Percentiles rank a stretch among this genome's conserved stretches.
phyloP scores from a whole-genome alignment of 2,888 invertebrate species.

The Gari tellinella region DNA sequence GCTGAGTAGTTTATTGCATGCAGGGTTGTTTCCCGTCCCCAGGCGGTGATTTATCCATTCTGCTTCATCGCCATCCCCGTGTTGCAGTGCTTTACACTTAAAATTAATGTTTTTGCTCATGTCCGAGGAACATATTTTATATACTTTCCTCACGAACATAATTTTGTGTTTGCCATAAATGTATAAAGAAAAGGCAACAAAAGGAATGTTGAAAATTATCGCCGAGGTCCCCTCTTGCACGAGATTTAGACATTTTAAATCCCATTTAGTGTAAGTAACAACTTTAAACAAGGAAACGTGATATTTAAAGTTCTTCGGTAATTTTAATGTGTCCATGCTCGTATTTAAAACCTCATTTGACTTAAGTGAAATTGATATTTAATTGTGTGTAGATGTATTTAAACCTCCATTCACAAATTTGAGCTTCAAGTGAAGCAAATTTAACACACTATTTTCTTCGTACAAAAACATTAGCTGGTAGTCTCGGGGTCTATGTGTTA shows the following conservation, averaged over 20 bases:
- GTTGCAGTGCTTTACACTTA: conserved; percentile 29
- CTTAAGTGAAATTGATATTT: conserved; percentile 36
- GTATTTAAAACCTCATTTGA: conserved; percentile 44
- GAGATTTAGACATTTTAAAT: conserved; percentile 42
- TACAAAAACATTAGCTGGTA: conserved; percentile 31
- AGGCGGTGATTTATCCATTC: conserved; percentile 33
- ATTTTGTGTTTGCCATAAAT: conserved; percentile 15
- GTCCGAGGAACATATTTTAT: conserved; percentile 33
- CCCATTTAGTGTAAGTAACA: conserved; percentile 30
- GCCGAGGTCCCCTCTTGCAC: conserved; percentile 13
- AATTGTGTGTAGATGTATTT: conserved; percentile 27
- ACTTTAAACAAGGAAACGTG: conserved; percentile 27
- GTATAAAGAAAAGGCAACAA: conserved; percentile 15
- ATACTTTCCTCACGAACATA: conserved; percentile 40
- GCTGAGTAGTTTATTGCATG: conserved; percentile 44
- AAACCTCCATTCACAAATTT: conserved; percentile 42
- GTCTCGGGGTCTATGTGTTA: conserved; percentile 20
- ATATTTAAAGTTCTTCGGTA: conserved; percentile 29
- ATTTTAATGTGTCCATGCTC: conserved; percentile 41
- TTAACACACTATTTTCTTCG: conserved; percentile 15
- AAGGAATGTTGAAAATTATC: conserved; percentile 13
- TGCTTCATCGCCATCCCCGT: conserved; percentile 24
- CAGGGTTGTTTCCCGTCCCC: conserved; percentile 10
- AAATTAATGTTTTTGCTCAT: conserved; percentile 24
- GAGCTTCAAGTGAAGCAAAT: conserved; percentile 19